phyloP scores from a whole-genome alignment of 2,797 vertebrate genomes.

The Brachyrhaphis roseni region DNA sequence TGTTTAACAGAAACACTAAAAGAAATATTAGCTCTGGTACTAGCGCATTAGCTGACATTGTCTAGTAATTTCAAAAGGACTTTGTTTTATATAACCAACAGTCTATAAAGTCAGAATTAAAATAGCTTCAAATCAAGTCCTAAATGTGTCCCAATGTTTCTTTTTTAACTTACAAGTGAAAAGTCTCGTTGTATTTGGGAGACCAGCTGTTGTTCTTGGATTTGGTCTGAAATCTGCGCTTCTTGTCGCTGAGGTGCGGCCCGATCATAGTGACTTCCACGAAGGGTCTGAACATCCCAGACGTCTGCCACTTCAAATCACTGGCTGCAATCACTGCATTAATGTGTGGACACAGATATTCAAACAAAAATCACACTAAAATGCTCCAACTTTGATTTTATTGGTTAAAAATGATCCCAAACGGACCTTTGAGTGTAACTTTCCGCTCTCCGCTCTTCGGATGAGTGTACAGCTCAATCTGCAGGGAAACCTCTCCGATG shows the following conservation, averaged over 20 bases:
- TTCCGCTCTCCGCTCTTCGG: conserved; percentile 93
- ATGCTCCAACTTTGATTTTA: neutral
- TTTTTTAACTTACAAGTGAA: conserved; percentile 89
- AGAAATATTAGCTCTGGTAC: no score
- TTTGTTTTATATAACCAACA: no score
- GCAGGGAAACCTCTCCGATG: conserved; percentile 94
- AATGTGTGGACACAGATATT: conserved; percentile 22
- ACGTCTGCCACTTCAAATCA: conserved; percentile 97
- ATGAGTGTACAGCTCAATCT: conserved; percentile 94
- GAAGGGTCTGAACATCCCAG: conserved; percentile 97
- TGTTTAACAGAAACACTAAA: no score
- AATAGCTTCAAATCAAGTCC: no score
- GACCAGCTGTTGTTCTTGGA: conserved; percentile 99
- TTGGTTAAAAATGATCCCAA: neutral
- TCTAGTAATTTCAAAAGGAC: no score
- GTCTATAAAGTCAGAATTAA: no score
- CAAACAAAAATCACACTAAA: neutral
- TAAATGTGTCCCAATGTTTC: no score
- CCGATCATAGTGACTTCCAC: conserved; percentile 95
- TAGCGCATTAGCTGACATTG: no score
- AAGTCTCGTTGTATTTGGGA: conserved; percentile 96
- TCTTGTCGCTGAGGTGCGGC: conserved; percentile 95
- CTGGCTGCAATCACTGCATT: conserved; percentile 88
- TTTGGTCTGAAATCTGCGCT: conserved; percentile 96
- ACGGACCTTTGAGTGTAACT: conserved; percentile 93